These are phyloP conservation scores for Sminthurinus aureus DNA, from an alignment of 2,888 invertebrate genomes.

Conservation along the genomic window DNA sequence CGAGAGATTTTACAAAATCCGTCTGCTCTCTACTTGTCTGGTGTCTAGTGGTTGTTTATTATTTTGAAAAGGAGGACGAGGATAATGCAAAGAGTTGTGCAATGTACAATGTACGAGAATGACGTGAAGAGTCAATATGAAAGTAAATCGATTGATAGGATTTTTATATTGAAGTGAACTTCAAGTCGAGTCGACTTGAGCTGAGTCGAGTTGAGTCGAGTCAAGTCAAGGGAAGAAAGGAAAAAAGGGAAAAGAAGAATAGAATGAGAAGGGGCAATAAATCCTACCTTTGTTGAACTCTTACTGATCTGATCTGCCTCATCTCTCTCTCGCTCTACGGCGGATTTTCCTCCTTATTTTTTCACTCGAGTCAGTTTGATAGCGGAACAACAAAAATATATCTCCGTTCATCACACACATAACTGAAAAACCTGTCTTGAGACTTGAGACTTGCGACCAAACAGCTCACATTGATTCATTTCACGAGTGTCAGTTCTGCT, in stretches of 20 bases:
- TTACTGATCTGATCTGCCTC: slow-evolving; percentile 21
- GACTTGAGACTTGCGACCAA: slow-evolving; percentile 44
- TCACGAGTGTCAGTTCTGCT: neutral
- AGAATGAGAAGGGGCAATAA: slow-evolving; percentile 49
- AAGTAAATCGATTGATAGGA: slow-evolving; percentile 40
- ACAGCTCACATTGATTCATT: slow-evolving; percentile 39
- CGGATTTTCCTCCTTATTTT: slow-evolving; percentile 6
- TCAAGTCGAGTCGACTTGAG: slow-evolving; percentile 4
- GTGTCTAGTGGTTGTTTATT: no score
- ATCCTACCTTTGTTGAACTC: slow-evolving; percentile 56
- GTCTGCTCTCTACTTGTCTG: no score
- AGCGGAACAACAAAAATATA: slow-evolving; percentile 49
- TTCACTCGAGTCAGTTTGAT: neutral
- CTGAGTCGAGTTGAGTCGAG: neutral
- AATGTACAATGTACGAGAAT: neutral
- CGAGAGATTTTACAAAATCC: no score
- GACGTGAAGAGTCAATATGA: neutral
- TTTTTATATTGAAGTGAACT: slow-evolving; percentile 41
- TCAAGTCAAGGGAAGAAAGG: slow-evolving; percentile 2
- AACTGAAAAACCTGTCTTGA: slow-evolving; percentile 49
- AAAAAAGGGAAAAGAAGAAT: slow-evolving; percentile 27
- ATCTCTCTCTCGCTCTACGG: no score
- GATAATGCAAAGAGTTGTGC: neutral
- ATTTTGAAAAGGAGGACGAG: neutral
- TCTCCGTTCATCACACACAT: slow-evolving; percentile 48